Percentiles rank a stretch among this genome's conserved stretches.
phyloP scores from a whole-genome alignment of 2,113 vertebrate species.

The Rattus norvegicus region DNA sequence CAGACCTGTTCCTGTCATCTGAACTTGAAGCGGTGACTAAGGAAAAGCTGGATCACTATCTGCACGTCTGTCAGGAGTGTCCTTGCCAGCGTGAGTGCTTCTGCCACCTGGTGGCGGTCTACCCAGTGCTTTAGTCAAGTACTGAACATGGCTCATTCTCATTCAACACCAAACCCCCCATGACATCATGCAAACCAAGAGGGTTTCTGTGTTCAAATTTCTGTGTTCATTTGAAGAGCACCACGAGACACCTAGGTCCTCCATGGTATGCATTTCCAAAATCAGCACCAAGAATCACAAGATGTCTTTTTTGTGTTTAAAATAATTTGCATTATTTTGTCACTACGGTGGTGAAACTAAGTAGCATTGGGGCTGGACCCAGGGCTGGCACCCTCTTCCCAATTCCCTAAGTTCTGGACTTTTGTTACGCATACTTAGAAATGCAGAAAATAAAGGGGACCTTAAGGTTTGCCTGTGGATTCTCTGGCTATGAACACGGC shows the following conservation, averaged over 20 bases:
- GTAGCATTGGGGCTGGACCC: neutral
- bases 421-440: neutral
- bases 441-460: neutral
- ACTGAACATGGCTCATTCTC: neutral
- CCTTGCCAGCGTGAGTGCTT: neutral
- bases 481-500: neutral
- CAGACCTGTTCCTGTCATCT: constrained; percentile 9
- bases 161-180: neutral
- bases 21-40: neutral
- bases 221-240: neutral
- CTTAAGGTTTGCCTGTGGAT: neutral
- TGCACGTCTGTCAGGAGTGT: neutral
- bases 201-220: neutral
- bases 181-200: neutral
- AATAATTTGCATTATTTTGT: neutral
- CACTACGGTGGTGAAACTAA: neutral
- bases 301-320: neutral
- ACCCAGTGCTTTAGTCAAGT: neutral
- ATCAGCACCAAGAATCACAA: no score
- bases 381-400: no score
- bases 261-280: neutral
- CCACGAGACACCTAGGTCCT: neutral
- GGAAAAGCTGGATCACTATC: neutral
- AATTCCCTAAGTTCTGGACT: neutral
- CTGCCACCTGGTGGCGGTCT: constrained; percentile 60